A percentile compares a stretch with the other conserved stretches of the same genome.
These are phyloP conservation scores for Cenopis cana DNA, from an alignment of 2,888 invertebrate genomes.

Conservation along the genomic window DNA sequence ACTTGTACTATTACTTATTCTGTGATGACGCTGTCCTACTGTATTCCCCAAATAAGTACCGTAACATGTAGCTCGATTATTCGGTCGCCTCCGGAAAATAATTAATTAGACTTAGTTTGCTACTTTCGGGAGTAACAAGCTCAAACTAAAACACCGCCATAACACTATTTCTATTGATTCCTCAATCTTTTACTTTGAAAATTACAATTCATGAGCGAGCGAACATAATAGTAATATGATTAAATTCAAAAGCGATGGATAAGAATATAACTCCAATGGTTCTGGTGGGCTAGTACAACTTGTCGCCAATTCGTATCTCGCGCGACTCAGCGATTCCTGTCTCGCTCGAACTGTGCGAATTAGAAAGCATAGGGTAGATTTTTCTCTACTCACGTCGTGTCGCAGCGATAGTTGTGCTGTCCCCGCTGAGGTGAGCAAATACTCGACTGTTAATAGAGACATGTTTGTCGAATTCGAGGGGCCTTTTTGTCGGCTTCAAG, in stretches of 20 bases:
- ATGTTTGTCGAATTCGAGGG: slow-evolving; percentile 8
- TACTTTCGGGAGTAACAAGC: slow-evolving; percentile 7
- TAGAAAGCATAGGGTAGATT: too few species aligned
- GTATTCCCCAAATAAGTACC: not conserved
- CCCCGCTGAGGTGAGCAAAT: slow-evolving; percentile 23
- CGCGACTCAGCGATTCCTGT: too few species aligned
- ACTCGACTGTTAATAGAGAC: slow-evolving; percentile 25
- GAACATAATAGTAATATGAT: not conserved
- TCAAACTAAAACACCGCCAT: slow-evolving; percentile 21
- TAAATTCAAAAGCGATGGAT: not conserved
- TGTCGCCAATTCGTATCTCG: too few species aligned
- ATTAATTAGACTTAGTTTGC: slow-evolving; percentile 24
- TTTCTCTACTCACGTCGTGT: too few species aligned
- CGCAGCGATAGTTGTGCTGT: too few species aligned
- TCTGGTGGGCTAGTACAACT: too few species aligned
- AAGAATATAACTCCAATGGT: not conserved
- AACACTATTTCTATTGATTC: not conserved
- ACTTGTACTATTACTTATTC: too few species aligned
- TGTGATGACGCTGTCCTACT: not conserved
- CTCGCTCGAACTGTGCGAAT: too few species aligned
- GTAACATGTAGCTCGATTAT: not conserved
- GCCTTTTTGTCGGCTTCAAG: slow-evolving; percentile 9
- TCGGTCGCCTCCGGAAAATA: slow-evolving; percentile 25
- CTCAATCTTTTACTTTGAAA: too few species aligned
- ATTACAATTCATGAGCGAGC: too few species aligned